These are phyloP conservation scores for Halcyon senegalensis DNA, from an alignment of 2,113 vertebrate species.

Conservation along the genomic window DNA sequence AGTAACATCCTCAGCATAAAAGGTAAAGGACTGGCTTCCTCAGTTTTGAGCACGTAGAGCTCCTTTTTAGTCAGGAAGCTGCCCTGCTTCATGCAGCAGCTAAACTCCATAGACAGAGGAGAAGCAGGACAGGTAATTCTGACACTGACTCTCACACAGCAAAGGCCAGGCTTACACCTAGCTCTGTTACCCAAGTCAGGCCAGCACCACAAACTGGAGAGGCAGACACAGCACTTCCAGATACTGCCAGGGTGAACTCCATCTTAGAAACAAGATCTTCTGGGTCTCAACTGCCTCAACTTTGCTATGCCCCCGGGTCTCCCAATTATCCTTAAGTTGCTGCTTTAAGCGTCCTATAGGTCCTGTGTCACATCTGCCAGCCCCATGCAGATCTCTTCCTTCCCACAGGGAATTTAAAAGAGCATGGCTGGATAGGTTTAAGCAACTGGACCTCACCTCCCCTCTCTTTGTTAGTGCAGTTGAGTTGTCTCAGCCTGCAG, in stretches of 20 bases:
- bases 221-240: neutral
- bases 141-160: accelerated
- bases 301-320: neutral
- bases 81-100: neutral
- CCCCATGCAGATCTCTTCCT: neutral
- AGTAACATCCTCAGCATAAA: neutral
- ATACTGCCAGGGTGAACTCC: neutral
- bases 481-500: neutral
- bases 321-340: neutral
- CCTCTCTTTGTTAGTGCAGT: neutral
- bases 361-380: conserved; percentile 6
- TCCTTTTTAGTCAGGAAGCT: neutral
- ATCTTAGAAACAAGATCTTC: neutral
- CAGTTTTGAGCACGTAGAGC: neutral
- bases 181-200: neutral
- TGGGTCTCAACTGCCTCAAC: neutral
- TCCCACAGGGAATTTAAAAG: neutral
- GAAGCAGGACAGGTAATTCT: neutral
- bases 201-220: neutral
- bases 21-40: neutral
- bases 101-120: neutral
- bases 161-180: neutral
- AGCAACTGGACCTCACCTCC: neutral
- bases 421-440: neutral
- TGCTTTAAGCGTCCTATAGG: neutral